Evolutionary conservation across 2,113 vertebrate genomes (phyloP).

Genomic region (Notothenia rossii): DNA sequence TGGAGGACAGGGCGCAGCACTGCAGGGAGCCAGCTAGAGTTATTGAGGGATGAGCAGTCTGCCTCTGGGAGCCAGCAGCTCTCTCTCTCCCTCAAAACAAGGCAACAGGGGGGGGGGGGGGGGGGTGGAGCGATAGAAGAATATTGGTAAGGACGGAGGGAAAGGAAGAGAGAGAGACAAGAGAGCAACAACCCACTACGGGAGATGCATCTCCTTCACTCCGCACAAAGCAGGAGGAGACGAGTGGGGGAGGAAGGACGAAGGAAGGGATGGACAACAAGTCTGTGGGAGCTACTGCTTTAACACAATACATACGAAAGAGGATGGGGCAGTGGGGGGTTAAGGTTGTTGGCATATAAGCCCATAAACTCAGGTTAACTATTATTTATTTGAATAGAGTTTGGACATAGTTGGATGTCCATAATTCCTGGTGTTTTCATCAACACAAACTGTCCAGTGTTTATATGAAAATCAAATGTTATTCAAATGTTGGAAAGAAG

Average conservation of each 20-base stretch:
- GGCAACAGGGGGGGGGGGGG: slow-evolving; percentile 31
- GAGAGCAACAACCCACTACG: slow-evolving; percentile 38
- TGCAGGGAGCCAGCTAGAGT: slow-evolving; percentile 75
- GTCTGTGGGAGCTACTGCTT: slow-evolving; percentile 33
- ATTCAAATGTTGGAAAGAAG: not conserved
- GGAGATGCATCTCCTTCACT: slow-evolving; percentile 48
- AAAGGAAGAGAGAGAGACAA: slow-evolving; percentile 6
- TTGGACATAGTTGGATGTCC: not conserved
- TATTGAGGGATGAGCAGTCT: slow-evolving; percentile 79
- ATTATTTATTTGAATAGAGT: not conserved
- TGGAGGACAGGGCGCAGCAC: slow-evolving; percentile 76
- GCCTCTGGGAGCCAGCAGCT: slow-evolving; percentile 68
- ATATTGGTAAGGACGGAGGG: slow-evolving; percentile 24
- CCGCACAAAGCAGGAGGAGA: slow-evolving; percentile 11
- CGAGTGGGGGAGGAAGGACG: slow-evolving; percentile 35
- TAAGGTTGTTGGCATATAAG: not conserved
- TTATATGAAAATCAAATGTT: not conserved
- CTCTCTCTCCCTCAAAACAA: slow-evolving; percentile 56
- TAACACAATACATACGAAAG: slow-evolving; percentile 11
- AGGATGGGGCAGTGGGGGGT: not conserved
- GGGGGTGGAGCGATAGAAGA: slow-evolving; percentile 24
- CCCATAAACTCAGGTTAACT: not conserved
- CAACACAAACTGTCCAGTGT: not conserved
- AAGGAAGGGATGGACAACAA: slow-evolving; percentile 27
- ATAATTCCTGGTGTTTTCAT: not conserved